Evolutionary conservation across 2,113 vertebrate genomes (phyloP).

Genomic region (Lasiurus cinereus): DNA sequence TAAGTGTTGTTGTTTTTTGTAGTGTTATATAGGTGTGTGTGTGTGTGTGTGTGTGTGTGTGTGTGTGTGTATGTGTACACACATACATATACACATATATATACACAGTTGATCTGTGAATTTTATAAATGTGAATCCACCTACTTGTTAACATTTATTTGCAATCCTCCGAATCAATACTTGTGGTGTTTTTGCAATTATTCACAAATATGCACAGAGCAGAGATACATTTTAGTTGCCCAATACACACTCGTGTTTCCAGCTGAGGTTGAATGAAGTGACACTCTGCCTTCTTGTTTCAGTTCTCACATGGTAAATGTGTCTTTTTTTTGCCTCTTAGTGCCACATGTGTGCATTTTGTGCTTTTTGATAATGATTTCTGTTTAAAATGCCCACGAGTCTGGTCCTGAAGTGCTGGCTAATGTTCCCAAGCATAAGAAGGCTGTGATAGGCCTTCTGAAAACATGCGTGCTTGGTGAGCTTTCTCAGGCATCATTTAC

Average conservation of each 20-base stretch:
- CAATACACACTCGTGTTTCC: background rate
- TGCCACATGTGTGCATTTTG: background rate
- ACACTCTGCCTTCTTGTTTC: background rate
- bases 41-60: background rate
- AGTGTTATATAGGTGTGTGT: background rate
- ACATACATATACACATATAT: too few species aligned
- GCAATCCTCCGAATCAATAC: background rate
- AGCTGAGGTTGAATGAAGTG: background rate
- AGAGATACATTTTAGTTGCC: background rate
- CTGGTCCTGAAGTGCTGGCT: background rate
- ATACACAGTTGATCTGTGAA: background rate
- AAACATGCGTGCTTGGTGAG: background rate
- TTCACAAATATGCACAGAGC: background rate
- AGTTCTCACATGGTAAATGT: background rate
- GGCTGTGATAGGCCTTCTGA: background rate
- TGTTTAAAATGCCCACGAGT: background rate
- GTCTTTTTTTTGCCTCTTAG: background rate
- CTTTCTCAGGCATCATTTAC: background rate
- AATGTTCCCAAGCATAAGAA: background rate
- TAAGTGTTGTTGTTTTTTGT: background rate
- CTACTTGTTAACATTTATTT: slow-evolving; percentile 18
- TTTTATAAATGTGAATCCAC: background rate
- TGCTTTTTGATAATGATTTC: slow-evolving; percentile 10
- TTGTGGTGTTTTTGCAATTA: background rate
- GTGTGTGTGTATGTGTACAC: too few species aligned